phyloP scores from a whole-genome alignment of 2,113 vertebrate genomes.

The Forbesichthys papilliferus region DNA sequence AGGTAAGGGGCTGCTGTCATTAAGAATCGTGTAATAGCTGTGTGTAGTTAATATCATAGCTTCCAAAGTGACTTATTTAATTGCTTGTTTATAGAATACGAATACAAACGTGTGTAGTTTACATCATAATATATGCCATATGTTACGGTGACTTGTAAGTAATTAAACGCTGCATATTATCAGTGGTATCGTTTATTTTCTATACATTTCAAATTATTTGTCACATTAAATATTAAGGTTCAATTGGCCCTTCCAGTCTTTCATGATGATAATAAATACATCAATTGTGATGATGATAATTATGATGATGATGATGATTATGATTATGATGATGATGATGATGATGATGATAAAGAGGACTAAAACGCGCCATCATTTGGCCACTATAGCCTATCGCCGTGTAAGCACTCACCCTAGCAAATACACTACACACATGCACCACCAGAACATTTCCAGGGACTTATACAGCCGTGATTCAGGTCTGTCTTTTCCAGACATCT shows the following conservation, averaged over 20 bases:
- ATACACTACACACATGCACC: not conserved
- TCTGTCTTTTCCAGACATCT: not conserved
- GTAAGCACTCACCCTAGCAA: not conserved
- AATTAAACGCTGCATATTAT: too few species aligned
- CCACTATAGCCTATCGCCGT: not conserved
- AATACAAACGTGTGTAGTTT: not conserved
- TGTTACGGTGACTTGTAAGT: not conserved
- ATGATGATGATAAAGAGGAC: not conserved
- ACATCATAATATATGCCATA: not conserved
- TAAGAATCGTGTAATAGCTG: not conserved
- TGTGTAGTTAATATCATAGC: not conserved
- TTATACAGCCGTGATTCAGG: not conserved
- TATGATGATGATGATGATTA: not conserved
- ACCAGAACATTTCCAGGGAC: not conserved
- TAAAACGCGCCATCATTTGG: not conserved
- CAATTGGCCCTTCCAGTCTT: too few species aligned
- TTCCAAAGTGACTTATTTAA: not conserved
- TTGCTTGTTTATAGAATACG: not conserved
- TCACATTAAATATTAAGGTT: too few species aligned
- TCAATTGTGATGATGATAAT: not conserved
- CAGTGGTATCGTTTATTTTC: too few species aligned
- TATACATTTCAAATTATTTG: too few species aligned
- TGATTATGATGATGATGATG: too few species aligned
- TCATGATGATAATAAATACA: too few species aligned
- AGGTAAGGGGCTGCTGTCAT: conserved; percentile 56